Percentiles rank a stretch among this genome's conserved stretches.
Evolutionary conservation across 2,113 vertebrate genomes (phyloP).

Genomic region (Rhipidura dahli): DNA sequence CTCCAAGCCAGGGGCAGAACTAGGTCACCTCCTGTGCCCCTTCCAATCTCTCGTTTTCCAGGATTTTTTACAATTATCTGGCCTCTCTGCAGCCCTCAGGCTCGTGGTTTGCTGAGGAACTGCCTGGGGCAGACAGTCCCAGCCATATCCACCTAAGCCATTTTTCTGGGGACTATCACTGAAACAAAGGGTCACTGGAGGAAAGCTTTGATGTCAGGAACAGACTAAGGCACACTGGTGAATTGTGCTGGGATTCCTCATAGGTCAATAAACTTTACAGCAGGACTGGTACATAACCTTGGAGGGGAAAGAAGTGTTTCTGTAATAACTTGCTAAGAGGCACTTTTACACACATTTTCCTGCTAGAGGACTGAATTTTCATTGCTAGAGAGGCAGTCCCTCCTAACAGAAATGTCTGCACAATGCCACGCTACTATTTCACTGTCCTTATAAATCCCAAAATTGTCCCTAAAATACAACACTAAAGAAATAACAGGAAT

Average conservation of each 20-base stretch:
- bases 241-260: background rate
- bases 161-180: background rate
- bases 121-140: background rate
- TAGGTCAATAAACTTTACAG: slow-evolving; percentile 48
- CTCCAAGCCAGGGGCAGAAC: background rate
- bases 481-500: background rate
- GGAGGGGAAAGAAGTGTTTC: background rate
- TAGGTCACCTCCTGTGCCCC: background rate
- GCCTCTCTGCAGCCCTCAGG: background rate
- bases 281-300: background rate
- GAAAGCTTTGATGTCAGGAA: slow-evolving; percentile 32
- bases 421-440: background rate
- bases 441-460: background rate
- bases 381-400: background rate
- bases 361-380: too few species aligned
- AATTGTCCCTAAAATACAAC: background rate
- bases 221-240: background rate
- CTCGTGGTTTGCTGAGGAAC: background rate
- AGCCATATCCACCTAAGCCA: background rate
- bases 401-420: background rate
- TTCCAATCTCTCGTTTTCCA: background rate
- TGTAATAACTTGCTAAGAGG: background rate
- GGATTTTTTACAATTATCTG: background rate
- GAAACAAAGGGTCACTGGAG: background rate
- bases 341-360: background rate